Percentiles rank a stretch among this genome's conserved stretches.
Conservation (phyloP, 2,888 invertebrate species). For the Gymnosoma rotundatum region DNA sequence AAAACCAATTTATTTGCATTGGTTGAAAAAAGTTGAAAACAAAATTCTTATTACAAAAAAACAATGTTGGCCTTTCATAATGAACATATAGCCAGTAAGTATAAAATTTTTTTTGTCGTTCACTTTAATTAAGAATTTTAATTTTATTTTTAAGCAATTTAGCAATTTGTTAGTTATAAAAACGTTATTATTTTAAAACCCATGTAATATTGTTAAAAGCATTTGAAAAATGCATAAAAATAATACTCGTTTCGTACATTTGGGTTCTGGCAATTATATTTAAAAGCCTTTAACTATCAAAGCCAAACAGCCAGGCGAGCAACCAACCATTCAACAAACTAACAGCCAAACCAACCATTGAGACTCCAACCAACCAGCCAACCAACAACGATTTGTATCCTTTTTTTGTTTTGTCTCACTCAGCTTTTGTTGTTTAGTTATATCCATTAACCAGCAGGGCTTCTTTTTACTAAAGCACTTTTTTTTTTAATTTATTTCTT, state of each 20-base stretch:
- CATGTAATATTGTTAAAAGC: slow-evolving; percentile 78
- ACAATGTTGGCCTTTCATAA: slow-evolving; percentile 82
- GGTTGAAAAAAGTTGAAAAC: slow-evolving; percentile 12
- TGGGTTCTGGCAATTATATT: slow-evolving; percentile 77
- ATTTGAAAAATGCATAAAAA: slow-evolving; percentile 73
- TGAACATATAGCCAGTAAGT: slow-evolving; percentile 82
- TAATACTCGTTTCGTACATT: slow-evolving; percentile 69
- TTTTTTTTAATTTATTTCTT: slow-evolving; percentile 19
- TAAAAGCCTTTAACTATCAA: slow-evolving; percentile 74
- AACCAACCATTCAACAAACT: slow-evolving; percentile 26
- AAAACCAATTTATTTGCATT: slow-evolving; percentile 29
- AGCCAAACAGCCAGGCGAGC: slow-evolving; percentile 60
- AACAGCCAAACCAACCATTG: slow-evolving; percentile 70
- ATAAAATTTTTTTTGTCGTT: slow-evolving; percentile 12
- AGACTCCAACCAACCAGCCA: slow-evolving; percentile 64
- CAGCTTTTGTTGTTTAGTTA: slow-evolving; percentile 47
- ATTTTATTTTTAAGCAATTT: slow-evolving; percentile 36
- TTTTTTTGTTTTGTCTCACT: neutral
- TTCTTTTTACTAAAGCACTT: slow-evolving; percentile 5
- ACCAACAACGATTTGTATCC: slow-evolving; percentile 41
- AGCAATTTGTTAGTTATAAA: slow-evolving; percentile 36
- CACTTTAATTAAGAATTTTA: slow-evolving; percentile 25
- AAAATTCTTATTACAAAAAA: slow-evolving; percentile 27
- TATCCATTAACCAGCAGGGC: slow-evolving; percentile 65
- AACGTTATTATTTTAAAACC: slow-evolving; percentile 22